Evolutionary conservation across 2,888 invertebrate genomes (phyloP), one percentile per base, ranked within the genome.

Genomic region (Eledone cirrhosa): DNA sequence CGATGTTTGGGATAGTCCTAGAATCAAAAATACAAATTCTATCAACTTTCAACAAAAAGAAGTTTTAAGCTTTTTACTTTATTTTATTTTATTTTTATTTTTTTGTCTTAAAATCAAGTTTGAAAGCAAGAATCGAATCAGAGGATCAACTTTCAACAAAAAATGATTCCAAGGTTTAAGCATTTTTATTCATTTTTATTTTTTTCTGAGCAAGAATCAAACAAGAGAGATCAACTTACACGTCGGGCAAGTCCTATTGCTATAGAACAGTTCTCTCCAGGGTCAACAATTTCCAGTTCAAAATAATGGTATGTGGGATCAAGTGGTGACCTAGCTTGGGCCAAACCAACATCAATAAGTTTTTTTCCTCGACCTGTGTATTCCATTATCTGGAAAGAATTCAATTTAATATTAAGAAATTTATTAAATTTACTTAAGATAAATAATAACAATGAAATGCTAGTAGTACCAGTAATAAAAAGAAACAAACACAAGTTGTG

Each of bases 221-320:
- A 41, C 11, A 5, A 41, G 11, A 41, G n/a, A n/a, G n/a, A n/a
- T n/a, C 29, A 78, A 80, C 87, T 86, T 86, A 92, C 92, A 86
- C 90, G 91, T 86, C 91, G 90, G 27, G 92, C 92, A 63, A 92
- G 86, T 67, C 92, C 92, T 81, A 92, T 92, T 41, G 92, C 92
- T 80, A 92, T 92, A 85, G 92, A 92, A 83, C 92, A 92, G 84
- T 91, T 92, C 86, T 92, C 91, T 41, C 92, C 92, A 4, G 92
- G 92, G 82, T 92, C 92, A 59, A 92, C 84, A 78, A 92, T 92
- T 86, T 92, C 92, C 81, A 92, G 91, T 89, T 92, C 92, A 90
- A 92, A 92, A 86, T 92, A 92, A 85, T 92, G 92, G 81, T 91
- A 90, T 53, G 91, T 90, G 67, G 92, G 92, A 81, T 91, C 91